Percentiles rank a stretch among this genome's conserved stretches.
Evolutionary conservation across 2,888 invertebrate species (phyloP).

Genomic region (Tipula confusa): DNA sequence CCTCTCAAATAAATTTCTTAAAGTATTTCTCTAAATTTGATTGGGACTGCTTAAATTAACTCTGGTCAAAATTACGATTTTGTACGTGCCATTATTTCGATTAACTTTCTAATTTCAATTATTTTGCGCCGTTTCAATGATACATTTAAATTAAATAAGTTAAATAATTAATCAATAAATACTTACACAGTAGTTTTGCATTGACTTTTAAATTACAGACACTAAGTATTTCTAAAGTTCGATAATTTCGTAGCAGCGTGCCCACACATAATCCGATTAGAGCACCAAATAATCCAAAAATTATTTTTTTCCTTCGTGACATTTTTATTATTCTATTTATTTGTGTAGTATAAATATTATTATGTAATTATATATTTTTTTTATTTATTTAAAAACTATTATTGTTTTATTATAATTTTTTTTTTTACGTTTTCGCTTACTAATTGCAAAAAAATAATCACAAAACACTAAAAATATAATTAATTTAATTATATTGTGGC

Average conservation of each 20-base stretch:
- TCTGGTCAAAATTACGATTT: too few relatives aligned
- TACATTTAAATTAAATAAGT: too few relatives aligned
- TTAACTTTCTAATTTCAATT: too few relatives aligned
- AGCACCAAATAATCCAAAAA: slow-evolving; percentile 48
- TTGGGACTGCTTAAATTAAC: too few relatives aligned
- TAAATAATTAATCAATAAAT: neutral
- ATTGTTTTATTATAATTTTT: neutral
- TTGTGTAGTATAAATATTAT: neutral
- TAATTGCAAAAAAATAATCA: neutral
- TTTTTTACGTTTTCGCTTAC: neutral
- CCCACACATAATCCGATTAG: slow-evolving; percentile 48
- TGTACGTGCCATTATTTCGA: too few relatives aligned
- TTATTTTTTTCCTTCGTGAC: slow-evolving; percentile 48
- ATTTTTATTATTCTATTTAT: slow-evolving; percentile 38
- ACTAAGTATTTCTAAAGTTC: slow-evolving; percentile 48
- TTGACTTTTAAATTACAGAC: slow-evolving; percentile 45
- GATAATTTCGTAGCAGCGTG: slow-evolving; percentile 48
- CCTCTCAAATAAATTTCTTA: too few relatives aligned
- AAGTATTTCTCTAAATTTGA: too few relatives aligned
- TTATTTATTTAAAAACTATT: neutral
- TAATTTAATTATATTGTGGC: neutral
- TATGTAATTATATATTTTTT: neutral
- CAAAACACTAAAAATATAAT: neutral
- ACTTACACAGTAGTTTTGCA: slow-evolving; percentile 37
- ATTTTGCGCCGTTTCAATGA: too few relatives aligned